Conservation (phyloP, 1,140 invertebrate species). For the Riptortus pedestris region DNA sequence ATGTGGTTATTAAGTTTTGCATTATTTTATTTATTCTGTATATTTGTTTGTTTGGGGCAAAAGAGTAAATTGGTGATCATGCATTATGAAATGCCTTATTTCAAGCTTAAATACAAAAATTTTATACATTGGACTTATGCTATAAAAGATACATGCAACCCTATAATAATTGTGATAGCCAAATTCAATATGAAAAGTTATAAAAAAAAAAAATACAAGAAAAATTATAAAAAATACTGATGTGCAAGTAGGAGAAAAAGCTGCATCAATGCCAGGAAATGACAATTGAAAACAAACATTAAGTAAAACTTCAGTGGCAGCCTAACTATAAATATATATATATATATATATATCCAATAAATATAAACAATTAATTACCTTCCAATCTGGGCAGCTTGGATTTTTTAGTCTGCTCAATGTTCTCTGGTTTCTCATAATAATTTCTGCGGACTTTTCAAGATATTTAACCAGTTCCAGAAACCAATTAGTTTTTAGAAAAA, state of each 20-base stretch:
- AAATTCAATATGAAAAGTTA: too few relatives aligned
- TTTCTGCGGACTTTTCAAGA: conserved; percentile 39
- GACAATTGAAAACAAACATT: neutral
- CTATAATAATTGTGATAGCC: too few relatives aligned
- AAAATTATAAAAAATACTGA: neutral
- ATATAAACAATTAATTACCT: conserved; percentile 23
- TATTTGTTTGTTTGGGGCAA: too few relatives aligned
- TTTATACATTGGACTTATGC: too few relatives aligned
- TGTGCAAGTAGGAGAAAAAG: neutral
- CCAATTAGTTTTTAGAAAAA: conserved; percentile 42
- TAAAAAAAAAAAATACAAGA: neutral
- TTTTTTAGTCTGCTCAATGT: conserved; percentile 32
- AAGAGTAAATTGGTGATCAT: too few relatives aligned
- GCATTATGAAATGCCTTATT: too few relatives aligned
- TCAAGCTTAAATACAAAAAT: too few relatives aligned
- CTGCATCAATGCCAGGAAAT: neutral
- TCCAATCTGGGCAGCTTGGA: conserved; percentile 27
- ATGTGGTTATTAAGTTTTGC: too few relatives aligned
- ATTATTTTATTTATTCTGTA: too few relatives aligned
- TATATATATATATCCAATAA: neutral
- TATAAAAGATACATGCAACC: too few relatives aligned
- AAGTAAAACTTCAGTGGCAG: too few relatives aligned
- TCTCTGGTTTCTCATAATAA: conserved; percentile 31
- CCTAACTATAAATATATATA: neutral
- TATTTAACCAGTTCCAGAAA: conserved; percentile 41